Base-by-base conservation (phyloP, 1,140 invertebrate genomes). In the Zophobas atratus region DNA sequence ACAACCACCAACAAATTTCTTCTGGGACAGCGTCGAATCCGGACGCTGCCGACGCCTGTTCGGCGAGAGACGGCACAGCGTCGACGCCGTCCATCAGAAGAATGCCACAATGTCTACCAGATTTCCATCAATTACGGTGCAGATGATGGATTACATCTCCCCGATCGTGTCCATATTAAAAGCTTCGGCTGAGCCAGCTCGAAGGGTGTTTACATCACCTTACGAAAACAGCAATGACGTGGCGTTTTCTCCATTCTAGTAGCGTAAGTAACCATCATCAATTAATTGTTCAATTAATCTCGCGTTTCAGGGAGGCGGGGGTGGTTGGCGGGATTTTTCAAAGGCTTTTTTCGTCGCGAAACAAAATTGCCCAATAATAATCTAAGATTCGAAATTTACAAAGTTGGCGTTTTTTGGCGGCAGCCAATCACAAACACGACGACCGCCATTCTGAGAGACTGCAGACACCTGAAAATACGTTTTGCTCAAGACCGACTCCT, bases 1-100 rank as follows among this genome's bases (percentile, higher is more conserved):
- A 75, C 53, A 57, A 57, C 35, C 55, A 57, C 71, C 71, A 73
- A 56, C 71, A 73, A 56, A 51, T 72, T 73, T 73, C 49, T 73
- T 56, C 39, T 73, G 48, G 48, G 71, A 73, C 38, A 73, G 71
- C 71, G 71, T 73, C 71, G 51, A 73, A 6, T 55, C 41, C 55
- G 48, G 71, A 73, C 71, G 71, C 71, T 56, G 38, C 46, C 70
- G 71, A 73, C 71, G 71, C 71, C 71, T n/a, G 36, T 55, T 73
- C 71, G 55, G 55, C 32, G 3, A 4, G 4, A 4, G 35, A n/a
- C 72, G 55, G 60, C 8, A 39, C 53, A 8, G 72, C 72, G 72
- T 56, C 72, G 70, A 67, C 60, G 60, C 60, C 60, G 60, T 67
- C 36, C 39, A 46, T 67, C 39, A 33, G 4, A 43, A 67, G 3